Evolutionary conservation across 2,888 invertebrate genomes (phyloP).

Genomic region (Silvanus unidentatus): DNA sequence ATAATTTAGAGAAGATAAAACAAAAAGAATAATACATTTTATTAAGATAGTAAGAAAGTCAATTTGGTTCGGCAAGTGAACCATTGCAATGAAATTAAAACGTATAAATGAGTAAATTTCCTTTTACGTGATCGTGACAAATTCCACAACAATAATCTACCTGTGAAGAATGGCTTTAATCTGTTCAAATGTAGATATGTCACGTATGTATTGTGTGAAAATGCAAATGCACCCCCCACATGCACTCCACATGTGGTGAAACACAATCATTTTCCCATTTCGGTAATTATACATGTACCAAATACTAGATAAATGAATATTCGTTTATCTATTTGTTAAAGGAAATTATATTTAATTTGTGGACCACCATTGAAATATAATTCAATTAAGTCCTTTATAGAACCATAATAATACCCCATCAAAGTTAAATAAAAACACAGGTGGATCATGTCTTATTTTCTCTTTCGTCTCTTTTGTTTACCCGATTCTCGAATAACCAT

Average conservation of each 20-base stretch:
- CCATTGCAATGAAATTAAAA: slow-evolving; percentile 2
- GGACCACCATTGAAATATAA: slow-evolving; percentile 17
- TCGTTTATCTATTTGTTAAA: too few species aligned
- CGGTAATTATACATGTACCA: too few species aligned
- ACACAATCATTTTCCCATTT: not conserved
- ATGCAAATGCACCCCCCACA: not conserved
- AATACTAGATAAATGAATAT: too few species aligned
- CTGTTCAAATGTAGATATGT: slow-evolving; percentile 11
- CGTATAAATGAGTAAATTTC: slow-evolving; percentile 6
- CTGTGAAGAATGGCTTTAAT: slow-evolving; percentile 7
- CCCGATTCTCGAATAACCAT: slow-evolving; percentile 29
- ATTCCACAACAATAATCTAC: slow-evolving; percentile 10
- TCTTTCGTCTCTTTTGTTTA: slow-evolving; percentile 24
- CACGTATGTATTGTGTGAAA: slow-evolving; percentile 7
- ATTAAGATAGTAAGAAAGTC: too few species aligned
- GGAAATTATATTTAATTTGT: not conserved
- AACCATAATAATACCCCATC: slow-evolving; percentile 19
- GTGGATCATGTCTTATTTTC: slow-evolving; percentile 23
- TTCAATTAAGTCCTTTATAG: slow-evolving; percentile 25
- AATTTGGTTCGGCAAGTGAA: too few species aligned
- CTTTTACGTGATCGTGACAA: slow-evolving; percentile 16
- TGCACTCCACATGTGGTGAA: not conserved
- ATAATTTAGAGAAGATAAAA: too few species aligned
- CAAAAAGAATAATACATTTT: too few species aligned
- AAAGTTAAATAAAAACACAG: slow-evolving; percentile 15